Evolutionary conservation across 2,888 invertebrate species (phyloP), one percentile per base, ranked within the genome.

Genomic region (Dryobota labecula): DNA sequence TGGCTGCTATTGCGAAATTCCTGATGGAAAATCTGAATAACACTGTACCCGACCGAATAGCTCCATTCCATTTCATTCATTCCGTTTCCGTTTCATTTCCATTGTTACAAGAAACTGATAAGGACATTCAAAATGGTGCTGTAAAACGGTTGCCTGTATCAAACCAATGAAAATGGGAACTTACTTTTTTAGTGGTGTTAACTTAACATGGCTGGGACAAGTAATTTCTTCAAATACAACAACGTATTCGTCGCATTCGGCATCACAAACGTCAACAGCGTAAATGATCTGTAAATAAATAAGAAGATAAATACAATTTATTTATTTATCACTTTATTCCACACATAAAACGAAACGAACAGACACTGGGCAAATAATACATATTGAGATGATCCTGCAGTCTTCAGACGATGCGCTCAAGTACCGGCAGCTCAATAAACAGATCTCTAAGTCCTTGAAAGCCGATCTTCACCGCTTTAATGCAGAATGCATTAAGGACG

Each of bases 191-290:
- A 33, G 24, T 18, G 78, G 54, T 11, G 1, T 49, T 24, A 66
- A 38, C 0, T 0, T 33, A 11, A 64, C 38, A 2, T 1, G 1
- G 1, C 27, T n/a, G 8, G 15, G 0, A 27, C 57, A 66, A 7
- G 41, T 18, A 0, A 4, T 9, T 61, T 82, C 78, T 74, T 74
- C 15, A 6, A 75, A 51, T 11, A 82, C n/a, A 41, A 80, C 11
- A 20, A 70, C 0, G 11, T 80, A 71, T 56, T 82, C 68, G 0
- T 69, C 75, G 36, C 80, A 80, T 51, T 77, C 66, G 13, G 81
- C 66, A 11, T 60, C 56, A 66, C 66, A 63, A 18, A 45, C 38
- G 5, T 66, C 53, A 20, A 61, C 24, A 2, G 11, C n/a, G 33
- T n/a, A 51, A 36, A 60, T n/a, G 36, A 70, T 43, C 80, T 81